Percentiles rank a stretch among this genome's conserved stretches.
Conservation (phyloP, 2,888 invertebrate species). For the Drosophila kokeensis region DNA sequence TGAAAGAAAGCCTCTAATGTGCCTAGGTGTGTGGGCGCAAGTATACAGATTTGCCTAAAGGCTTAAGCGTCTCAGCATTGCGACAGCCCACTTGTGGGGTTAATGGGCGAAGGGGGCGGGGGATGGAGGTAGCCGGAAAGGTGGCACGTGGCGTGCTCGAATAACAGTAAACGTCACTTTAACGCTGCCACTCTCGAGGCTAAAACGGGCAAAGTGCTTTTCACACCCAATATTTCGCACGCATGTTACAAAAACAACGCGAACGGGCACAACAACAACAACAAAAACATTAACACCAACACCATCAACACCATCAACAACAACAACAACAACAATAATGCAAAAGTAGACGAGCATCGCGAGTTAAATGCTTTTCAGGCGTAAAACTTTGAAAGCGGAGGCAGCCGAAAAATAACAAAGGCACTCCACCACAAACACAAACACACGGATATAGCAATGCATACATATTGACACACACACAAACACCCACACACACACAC, state of each 20-base stretch:
- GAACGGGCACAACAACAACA: slow-evolving; percentile 11
- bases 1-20: slow-evolving; percentile 62
- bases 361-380: slow-evolving; percentile 70
- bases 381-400: slow-evolving; percentile 59
- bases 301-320: slow-evolving; percentile 16
- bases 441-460: slow-evolving; percentile 1
- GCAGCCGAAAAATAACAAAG: slow-evolving; percentile 40
- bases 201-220: slow-evolving; percentile 69
- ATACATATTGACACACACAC: slow-evolving; percentile 14
- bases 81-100: slow-evolving; percentile 1
- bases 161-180: slow-evolving; percentile 77
- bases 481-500: neutral
- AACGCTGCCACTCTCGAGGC: slow-evolving; percentile 46
- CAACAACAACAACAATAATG: slow-evolving; percentile 16
- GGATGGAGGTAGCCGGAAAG: neutral
- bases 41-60: slow-evolving; percentile 59
- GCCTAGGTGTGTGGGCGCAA: slow-evolving; percentile 29
- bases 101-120: neutral
- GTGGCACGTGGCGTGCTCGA: slow-evolving; percentile 43
- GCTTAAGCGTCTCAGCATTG: slow-evolving; percentile 52
- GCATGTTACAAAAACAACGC: slow-evolving; percentile 54
- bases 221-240: slow-evolving; percentile 74
- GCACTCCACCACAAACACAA: slow-evolving; percentile 20
- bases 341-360: slow-evolving; percentile 46
- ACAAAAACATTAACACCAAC: slow-evolving; percentile 2